Evolutionary conservation across 2,113 vertebrate genomes (phyloP).

Genomic region (Callopanchax toddi): DNA sequence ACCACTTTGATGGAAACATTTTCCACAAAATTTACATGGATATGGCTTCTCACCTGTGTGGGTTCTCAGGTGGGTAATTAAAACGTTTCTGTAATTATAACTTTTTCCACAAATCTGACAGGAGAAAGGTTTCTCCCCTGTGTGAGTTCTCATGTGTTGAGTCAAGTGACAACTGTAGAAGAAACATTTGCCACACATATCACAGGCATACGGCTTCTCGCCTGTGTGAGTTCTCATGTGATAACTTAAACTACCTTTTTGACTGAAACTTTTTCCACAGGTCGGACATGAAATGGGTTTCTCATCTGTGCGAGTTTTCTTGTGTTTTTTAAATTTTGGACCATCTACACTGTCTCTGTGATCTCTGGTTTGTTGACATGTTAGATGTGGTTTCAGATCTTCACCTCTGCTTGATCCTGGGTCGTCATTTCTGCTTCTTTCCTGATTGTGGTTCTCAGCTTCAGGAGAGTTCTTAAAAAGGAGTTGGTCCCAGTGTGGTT

Average conservation of each 20-base stretch:
- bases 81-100: not conserved
- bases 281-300: not conserved
- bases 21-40: no score
- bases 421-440: not conserved
- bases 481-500: not conserved
- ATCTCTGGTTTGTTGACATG: no score
- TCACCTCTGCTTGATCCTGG: not conserved
- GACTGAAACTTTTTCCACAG: not conserved
- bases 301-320: not conserved
- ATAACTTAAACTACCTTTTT: not conserved
- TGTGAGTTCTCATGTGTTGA: not conserved
- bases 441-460: not conserved
- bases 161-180: not conserved
- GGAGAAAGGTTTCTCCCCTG: not conserved
- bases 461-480: not conserved
- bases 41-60: no score
- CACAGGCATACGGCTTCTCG: no score
- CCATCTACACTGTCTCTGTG: no score
- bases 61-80: not conserved
- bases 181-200: not conserved
- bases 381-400: no score
- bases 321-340: no score
- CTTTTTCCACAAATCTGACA: not conserved
- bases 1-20: no score
- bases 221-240: not conserved